Evolutionary conservation across 1,140 invertebrate species (phyloP), one percentile per base, ranked within the genome.

Genomic region (Leptopilina clavipes): DNA sequence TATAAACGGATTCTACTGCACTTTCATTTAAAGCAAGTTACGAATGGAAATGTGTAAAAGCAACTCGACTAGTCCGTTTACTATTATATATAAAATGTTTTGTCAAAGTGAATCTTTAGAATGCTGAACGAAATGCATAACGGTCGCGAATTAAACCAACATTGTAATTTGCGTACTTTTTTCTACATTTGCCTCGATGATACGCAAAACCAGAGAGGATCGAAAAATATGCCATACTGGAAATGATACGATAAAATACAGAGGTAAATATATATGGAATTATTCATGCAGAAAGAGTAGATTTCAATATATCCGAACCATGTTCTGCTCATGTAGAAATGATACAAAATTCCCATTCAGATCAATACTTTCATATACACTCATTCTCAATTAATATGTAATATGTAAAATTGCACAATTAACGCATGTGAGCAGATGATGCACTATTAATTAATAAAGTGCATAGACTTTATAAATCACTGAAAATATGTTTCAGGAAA

Each of bases 161-260:
- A 19, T 19, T 10, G 56, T 59, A 59, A 59, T 59, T 59, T 19
- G 22, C 56, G 22, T 3, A 14, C 56, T 14, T 59, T 59, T 59
- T 59, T 14, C 12, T 25, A 25, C 22, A 59, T 14, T 12, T 19
- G 3, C 6, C 22, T 25, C 56, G 19, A 0, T 12, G 19, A 14
- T 59, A 59, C 56, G 56, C 19, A 31, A 59, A 59, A 18, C 56
- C 19, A 25, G 56, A 25, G 25, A 25, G 19, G 56, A 59, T 59
- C 12, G 18, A 25, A 59, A 59, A 59, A 59, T 59, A 25, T 59
- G 11, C 56, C 22, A 14, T 31, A 31, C 25, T 25, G 19, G 19
- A 59, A 48, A 25, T 59, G 56, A 59, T 59, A 59, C 56, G 56
- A 59, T 22, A 59, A 59, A 59, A 59, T 59, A 25, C 22, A 25